Evolutionary conservation across 2,113 vertebrate species (phyloP), one percentile per base, ranked within the genome.

Genomic region (Rissa tridactyla): DNA sequence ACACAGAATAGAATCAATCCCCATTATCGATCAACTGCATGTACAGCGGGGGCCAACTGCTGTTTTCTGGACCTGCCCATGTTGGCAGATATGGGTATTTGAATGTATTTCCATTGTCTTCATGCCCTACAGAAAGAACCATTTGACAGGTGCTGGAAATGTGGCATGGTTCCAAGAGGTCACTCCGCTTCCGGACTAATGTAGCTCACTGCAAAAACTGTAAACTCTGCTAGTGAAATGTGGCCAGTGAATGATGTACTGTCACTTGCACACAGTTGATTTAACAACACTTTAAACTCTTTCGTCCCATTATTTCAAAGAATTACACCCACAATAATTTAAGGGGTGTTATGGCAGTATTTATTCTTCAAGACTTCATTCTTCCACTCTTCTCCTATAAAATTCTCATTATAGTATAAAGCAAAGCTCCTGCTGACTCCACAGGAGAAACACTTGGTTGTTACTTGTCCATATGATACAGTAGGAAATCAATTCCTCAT

Each of bases 111-210:
- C 92, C 76, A 44, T 40, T 77, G 83, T 65, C 72, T 82, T 75
- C 70, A 62, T 94, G 86, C 73, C 80, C 61, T 75, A n/a, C 54
- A 87, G 86, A 60, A 94, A 94, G 94, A 92, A 65, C 25, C 88
- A 89, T 95, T 61, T 89, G 95, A 87, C 62, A 91, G 91, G 91
- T 95, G 78, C 86, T 92, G 70, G 94, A 91, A 91, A 91, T 20
- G 78, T 64, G 89, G 81, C 86, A 13, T 4, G 36, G 21, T 51
- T 94, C 86, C 81, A 92, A 65, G 82, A 61, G 88, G 86, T 89
- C 81, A 79, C 91, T 91, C 65, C 38, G 61, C 15, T 81, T 92
- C 88, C 52, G 72, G 38, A 70, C 71, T 70, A 25, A 78, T 12
- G 61, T 2, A 42, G 40, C n/a, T 93, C 64, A 38, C 46, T 77